Percentiles rank a stretch among this genome's conserved stretches.
Conservation (phyloP, 2,888 invertebrate species). For the Augiades crinisus region DNA sequence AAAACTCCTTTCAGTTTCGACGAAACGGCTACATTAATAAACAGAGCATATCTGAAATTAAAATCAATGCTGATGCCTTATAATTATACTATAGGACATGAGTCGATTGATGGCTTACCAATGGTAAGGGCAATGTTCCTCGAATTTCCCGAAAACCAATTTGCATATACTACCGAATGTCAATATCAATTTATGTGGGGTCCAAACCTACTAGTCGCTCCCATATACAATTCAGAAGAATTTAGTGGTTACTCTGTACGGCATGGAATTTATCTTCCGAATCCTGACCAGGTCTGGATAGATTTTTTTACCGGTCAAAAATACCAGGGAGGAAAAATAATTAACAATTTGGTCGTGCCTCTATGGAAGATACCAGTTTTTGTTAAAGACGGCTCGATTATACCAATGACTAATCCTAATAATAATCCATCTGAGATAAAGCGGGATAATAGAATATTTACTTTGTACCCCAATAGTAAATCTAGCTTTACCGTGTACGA, state of each 20-base stretch:
- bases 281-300: constrained; percentile 60
- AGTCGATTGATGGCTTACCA: constrained; percentile 57
- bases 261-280: constrained; percentile 60
- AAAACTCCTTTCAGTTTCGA: constrained; percentile 69
- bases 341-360: constrained; percentile 55
- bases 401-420: constrained; percentile 65
- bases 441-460: constrained; percentile 53
- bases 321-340: constrained; percentile 66
- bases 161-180: constrained; percentile 58
- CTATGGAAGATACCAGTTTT: constrained; percentile 71
- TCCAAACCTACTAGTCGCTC: constrained; percentile 65
- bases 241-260: constrained; percentile 44
- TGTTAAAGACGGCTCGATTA: constrained; percentile 64
- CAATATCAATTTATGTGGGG: constrained; percentile 77
- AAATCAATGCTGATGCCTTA: constrained; percentile 71
- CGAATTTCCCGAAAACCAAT: constrained; percentile 56
- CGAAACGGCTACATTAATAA: constrained; percentile 54
- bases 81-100: constrained; percentile 62
- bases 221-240: constrained; percentile 51
- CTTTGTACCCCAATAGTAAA: constrained; percentile 57
- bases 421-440: constrained; percentile 63
- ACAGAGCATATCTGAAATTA: constrained; percentile 68
- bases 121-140: constrained; percentile 73
- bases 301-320: constrained; percentile 66
- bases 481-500: constrained; percentile 58